Percentiles rank a stretch among this genome's conserved stretches.
phyloP scores from a whole-genome alignment of 1,140 invertebrate genomes.

The Drosophila malerkotliana region DNA sequence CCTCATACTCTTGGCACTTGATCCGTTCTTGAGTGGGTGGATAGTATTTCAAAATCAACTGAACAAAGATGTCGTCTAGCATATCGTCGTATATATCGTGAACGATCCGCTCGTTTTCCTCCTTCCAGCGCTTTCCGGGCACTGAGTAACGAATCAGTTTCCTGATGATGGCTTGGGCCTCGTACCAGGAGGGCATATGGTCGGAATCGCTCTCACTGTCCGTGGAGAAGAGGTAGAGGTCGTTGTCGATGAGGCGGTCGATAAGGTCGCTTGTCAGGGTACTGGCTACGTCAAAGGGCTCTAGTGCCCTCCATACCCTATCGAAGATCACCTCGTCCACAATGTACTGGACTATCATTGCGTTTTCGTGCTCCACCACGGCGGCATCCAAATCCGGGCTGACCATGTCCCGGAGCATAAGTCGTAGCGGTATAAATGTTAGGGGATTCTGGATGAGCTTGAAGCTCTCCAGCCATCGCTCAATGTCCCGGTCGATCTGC shows the following conservation, averaged over 20 bases:
- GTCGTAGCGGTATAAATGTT: constrained; percentile 78
- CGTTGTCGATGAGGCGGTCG: constrained; percentile 71
- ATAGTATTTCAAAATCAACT: neutral
- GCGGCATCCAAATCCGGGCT: constrained; percentile 40
- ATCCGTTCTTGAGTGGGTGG: neutral
- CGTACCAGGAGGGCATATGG: constrained; percentile 13
- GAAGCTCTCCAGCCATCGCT: constrained; percentile 84
- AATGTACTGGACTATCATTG: constrained; percentile 49
- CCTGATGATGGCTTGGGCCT: constrained; percentile 58
- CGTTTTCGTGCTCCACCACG: constrained; percentile 40
- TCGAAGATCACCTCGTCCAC: constrained; percentile 65
- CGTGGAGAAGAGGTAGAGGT: constrained; percentile 62
- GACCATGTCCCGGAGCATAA: constrained; percentile 43
- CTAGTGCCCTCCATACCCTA: constrained; percentile 41
- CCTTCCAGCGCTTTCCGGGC: constrained; percentile 70
- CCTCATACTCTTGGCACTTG: neutral
- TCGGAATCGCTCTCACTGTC: constrained; percentile 57
- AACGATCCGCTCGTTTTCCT: constrained; percentile 53
- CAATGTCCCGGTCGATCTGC: constrained; percentile 85
- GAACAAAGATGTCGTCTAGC: constrained; percentile 31
- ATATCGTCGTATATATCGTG: constrained; percentile 52
- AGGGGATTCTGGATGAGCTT: constrained; percentile 69
- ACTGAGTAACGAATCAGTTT: constrained; percentile 69
- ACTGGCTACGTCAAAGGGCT: constrained; percentile 54
- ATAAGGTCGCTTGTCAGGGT: constrained; percentile 52